A percentile compares a stretch with the other conserved stretches of the same genome.
Evolutionary conservation across 2,888 invertebrate genomes (phyloP).

Genomic region (Pelosia muscerda): DNA sequence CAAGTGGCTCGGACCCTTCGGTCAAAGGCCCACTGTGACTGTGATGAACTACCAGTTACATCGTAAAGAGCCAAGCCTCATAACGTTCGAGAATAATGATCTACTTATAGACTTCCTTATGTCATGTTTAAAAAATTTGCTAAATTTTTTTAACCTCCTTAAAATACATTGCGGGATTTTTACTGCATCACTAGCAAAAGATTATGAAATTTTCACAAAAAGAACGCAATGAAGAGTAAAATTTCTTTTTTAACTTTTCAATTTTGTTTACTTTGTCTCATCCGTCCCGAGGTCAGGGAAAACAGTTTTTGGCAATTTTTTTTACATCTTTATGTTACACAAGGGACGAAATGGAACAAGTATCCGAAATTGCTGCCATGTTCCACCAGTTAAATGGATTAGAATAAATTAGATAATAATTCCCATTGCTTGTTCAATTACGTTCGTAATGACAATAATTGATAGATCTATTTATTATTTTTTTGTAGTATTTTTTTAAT

Average conservation of each 20-base stretch:
- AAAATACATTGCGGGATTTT: background rate
- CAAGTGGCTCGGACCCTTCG: background rate
- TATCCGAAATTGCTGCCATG: slow-evolving; percentile 30
- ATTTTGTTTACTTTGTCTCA: slow-evolving; percentile 6
- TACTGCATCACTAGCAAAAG: background rate
- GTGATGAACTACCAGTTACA: slow-evolving; percentile 18
- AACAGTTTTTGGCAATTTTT: slow-evolving; percentile 25
- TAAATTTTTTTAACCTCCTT: background rate
- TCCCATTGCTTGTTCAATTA: slow-evolving; percentile 7
- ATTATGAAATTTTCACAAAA: background rate
- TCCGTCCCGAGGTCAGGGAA: slow-evolving; percentile 10
- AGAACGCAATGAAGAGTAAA: background rate
- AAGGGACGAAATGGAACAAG: slow-evolving; percentile 24
- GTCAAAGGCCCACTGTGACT: slow-evolving; percentile 3
- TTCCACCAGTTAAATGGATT: slow-evolving; percentile 15
- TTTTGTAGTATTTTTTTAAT: too few relatives aligned
- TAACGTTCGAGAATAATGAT: slow-evolving; percentile 12
- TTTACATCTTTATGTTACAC: slow-evolving; percentile 39
- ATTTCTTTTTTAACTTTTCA: slow-evolving; percentile 13
- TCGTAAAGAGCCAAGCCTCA: slow-evolving; percentile 16
- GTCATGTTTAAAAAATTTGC: background rate
- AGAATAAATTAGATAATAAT: slow-evolving; percentile 12
- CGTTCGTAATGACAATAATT: background rate
- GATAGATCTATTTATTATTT: too few relatives aligned
- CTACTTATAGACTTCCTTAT: slow-evolving; percentile 15